These are phyloP conservation scores for Oenanthe melanoleuca DNA, from an alignment of 2,113 vertebrate species.

Conservation along the genomic window DNA sequence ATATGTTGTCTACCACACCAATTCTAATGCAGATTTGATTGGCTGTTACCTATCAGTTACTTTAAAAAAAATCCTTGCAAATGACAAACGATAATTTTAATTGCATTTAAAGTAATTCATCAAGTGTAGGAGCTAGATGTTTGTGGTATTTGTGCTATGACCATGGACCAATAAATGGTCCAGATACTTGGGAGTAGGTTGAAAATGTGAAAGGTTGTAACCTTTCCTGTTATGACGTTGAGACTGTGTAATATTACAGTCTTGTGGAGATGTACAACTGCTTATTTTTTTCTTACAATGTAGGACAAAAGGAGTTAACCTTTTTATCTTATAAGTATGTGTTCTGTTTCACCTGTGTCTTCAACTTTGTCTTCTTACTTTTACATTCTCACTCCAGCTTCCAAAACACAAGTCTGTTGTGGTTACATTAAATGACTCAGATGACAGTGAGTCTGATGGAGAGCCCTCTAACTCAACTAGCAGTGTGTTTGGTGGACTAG, in stretches of 20 bases:
- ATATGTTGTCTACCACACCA: background rate
- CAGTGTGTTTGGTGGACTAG: slow-evolving; percentile 89
- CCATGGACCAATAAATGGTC: background rate
- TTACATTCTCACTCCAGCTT: slow-evolving; percentile 70
- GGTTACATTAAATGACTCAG: slow-evolving; percentile 90
- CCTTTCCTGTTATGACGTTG: background rate
- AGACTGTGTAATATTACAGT: background rate
- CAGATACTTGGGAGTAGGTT: background rate
- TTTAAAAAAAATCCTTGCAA: background rate
- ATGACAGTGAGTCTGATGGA: slow-evolving; percentile 93
- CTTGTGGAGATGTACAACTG: background rate
- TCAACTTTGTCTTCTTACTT: background rate
- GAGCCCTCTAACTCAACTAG: slow-evolving; percentile 80
- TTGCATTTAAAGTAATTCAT: background rate
- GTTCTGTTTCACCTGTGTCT: background rate
- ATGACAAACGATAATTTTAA: background rate
- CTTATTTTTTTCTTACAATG: background rate
- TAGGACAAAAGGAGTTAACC: background rate
- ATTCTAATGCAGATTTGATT: background rate
- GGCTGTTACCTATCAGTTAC: background rate
- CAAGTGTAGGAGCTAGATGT: background rate
- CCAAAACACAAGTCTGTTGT: slow-evolving; percentile 96
- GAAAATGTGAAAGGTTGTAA: background rate
- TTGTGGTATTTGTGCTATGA: background rate
- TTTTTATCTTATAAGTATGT: background rate